Conservation (phyloP, 2,113 vertebrate species). For the Microcebus murinus region DNA sequence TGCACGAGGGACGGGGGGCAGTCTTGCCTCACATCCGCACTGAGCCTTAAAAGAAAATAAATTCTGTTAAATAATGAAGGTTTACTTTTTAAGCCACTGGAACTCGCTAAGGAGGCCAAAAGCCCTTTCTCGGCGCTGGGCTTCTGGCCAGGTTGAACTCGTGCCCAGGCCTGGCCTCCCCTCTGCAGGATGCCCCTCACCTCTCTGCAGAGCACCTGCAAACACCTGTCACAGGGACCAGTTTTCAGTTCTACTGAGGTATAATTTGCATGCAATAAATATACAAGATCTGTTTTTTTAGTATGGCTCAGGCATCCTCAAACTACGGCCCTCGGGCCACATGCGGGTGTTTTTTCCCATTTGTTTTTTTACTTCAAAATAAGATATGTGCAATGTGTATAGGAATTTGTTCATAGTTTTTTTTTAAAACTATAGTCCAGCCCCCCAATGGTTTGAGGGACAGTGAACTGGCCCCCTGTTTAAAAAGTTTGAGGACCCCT, state of each 20-base stretch:
- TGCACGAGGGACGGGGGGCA: fast-evolving
- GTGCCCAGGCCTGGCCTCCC: too few relatives aligned
- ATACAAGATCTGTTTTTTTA: not conserved
- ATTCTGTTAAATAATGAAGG: fast-evolving
- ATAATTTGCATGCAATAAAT: not conserved
- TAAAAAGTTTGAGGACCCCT: too few relatives aligned
- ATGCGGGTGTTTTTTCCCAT: too few relatives aligned
- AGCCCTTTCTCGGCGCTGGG: not conserved
- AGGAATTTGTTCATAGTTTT: too few relatives aligned
- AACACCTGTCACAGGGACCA: not conserved
- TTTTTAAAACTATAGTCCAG: too few relatives aligned
- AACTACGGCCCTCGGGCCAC: too few relatives aligned
- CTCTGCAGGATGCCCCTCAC: not conserved
- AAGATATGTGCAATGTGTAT: too few relatives aligned
- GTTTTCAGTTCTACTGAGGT: not conserved
- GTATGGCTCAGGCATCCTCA: too few relatives aligned
- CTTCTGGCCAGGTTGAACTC: not conserved
- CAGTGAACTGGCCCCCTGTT: too few relatives aligned
- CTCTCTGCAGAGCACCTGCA: not conserved
- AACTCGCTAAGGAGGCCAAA: too few relatives aligned
- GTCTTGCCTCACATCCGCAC: not conserved
- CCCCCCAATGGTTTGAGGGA: too few relatives aligned
- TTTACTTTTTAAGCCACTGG: not conserved
- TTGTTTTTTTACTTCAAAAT: too few relatives aligned
- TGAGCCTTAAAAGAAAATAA: not conserved